Conservation (phyloP, 92 coral and sea anemone species). For the Bergia sp. region DNA sequence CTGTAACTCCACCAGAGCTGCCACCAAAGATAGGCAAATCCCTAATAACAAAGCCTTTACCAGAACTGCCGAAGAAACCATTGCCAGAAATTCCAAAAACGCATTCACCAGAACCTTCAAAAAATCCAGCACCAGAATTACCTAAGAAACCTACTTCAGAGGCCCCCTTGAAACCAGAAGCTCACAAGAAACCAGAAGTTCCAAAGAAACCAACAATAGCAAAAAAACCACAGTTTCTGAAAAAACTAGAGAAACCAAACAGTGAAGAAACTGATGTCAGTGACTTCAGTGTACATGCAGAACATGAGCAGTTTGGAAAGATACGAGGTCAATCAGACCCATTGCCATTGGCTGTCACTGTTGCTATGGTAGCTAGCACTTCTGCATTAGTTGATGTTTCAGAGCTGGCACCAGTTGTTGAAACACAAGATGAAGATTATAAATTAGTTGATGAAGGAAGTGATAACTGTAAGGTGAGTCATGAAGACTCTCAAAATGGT, state of each 20-base stretch:
- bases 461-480: background rate
- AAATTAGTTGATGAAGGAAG: background rate
- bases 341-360: slow-evolving; percentile 49
- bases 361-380: slow-evolving; percentile 23
- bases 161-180: background rate
- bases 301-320: background rate
- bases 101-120: background rate
- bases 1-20: background rate
- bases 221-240: background rate
- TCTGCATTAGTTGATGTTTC: background rate
- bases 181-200: background rate
- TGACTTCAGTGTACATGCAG: too few species aligned
- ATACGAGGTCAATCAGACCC: slow-evolving; percentile 63
- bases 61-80: slow-evolving; percentile 16
- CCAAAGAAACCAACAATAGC: slow-evolving; percentile 8
- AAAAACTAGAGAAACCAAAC: background rate
- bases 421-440: background rate
- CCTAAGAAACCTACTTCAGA: slow-evolving; percentile 4
- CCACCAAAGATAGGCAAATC: slow-evolving; percentile 23
- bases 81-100: slow-evolving; percentile 14
- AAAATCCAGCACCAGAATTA: background rate
- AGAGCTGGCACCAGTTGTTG: background rate
- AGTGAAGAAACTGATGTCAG: background rate
- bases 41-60: slow-evolving; percentile 14
- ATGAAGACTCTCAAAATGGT: background rate